Evolutionary conservation across 1,140 invertebrate genomes (phyloP).

Genomic region (Drosophila athabasca): DNA sequence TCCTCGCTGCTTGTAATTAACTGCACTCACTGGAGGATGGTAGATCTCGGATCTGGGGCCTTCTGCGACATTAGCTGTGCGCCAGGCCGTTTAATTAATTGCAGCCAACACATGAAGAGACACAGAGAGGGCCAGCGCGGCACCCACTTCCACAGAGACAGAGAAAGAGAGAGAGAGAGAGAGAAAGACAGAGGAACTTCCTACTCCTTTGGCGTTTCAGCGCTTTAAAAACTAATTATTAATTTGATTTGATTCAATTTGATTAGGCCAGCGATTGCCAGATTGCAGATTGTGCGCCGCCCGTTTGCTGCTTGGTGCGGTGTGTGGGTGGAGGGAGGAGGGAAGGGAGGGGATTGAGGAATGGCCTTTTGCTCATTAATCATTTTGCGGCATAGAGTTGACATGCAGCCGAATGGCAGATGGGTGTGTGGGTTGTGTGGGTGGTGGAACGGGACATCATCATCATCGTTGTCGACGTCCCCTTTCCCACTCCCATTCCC

Average conservation of each 20-base stretch:
- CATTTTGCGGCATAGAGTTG: slow-evolving; percentile 62
- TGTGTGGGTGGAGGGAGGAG: slow-evolving; percentile 39
- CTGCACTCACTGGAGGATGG: slow-evolving; percentile 29
- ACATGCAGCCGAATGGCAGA: slow-evolving; percentile 37
- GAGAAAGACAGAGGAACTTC: slow-evolving; percentile 12
- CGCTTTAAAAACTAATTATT: slow-evolving; percentile 77
- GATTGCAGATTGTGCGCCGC: slow-evolving; percentile 37
- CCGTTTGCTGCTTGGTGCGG: slow-evolving; percentile 28
- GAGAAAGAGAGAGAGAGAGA: slow-evolving; percentile 18
- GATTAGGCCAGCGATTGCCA: slow-evolving; percentile 61
- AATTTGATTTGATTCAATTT: slow-evolving; percentile 82
- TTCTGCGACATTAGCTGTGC: slow-evolving; percentile 6
- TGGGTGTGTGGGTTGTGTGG: not conserved
- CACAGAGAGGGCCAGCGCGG: not conserved
- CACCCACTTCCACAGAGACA: not conserved
- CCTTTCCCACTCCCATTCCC: no score
- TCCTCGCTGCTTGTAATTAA: slow-evolving; percentile 38
- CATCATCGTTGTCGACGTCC: not conserved
- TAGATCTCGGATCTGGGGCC: slow-evolving; percentile 2
- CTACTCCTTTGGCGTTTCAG: slow-evolving; percentile 18
- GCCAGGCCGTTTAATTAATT: slow-evolving; percentile 30
- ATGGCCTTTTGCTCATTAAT: slow-evolving; percentile 62
- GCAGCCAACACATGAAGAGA: slow-evolving; percentile 32
- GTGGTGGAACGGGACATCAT: slow-evolving; percentile 15
- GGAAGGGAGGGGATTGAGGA: slow-evolving; percentile 1